Conservation (phyloP, 2,888 invertebrate genomes). For the Scrobipalpa costella region DNA sequence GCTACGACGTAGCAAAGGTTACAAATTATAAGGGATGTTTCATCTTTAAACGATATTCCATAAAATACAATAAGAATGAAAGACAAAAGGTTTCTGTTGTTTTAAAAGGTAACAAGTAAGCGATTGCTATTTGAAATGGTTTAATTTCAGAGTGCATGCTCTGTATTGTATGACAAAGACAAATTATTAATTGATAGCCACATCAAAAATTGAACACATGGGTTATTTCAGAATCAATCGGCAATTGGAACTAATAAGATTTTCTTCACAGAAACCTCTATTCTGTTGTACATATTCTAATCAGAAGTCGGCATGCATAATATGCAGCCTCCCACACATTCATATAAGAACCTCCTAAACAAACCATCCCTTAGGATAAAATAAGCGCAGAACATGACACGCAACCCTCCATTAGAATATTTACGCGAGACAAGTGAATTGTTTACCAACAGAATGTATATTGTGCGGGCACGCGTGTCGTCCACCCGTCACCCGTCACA, state of each 20-base stretch:
- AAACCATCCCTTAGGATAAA: conserved; percentile 5
- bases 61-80: not conserved
- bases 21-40: not conserved
- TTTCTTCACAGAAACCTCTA: not conserved
- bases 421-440: conserved; percentile 57
- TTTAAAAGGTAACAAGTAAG: too few relatives aligned
- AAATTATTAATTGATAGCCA: too few relatives aligned
- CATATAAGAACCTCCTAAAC: not conserved
- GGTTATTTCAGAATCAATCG: not conserved
- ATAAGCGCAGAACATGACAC: conserved; percentile 24
- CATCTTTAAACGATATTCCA: not conserved
- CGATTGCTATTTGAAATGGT: too few relatives aligned
- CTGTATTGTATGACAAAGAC: too few relatives aligned
- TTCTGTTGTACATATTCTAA: not conserved
- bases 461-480: conserved; percentile 31
- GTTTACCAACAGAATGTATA: conserved; percentile 77
- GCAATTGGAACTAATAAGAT: not conserved
- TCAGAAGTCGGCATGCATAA: not conserved
- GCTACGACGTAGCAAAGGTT: conserved; percentile 3
- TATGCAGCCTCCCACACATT: not conserved
- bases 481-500: conserved; percentile 67
- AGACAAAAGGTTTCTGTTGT: too few relatives aligned
- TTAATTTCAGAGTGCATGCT: too few relatives aligned
- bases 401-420: conserved; percentile 34
- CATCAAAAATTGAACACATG: not conserved